These are phyloP conservation scores for Lomographa bimaculata DNA, from an alignment of 2,888 invertebrate species.

Conservation along the genomic window DNA sequence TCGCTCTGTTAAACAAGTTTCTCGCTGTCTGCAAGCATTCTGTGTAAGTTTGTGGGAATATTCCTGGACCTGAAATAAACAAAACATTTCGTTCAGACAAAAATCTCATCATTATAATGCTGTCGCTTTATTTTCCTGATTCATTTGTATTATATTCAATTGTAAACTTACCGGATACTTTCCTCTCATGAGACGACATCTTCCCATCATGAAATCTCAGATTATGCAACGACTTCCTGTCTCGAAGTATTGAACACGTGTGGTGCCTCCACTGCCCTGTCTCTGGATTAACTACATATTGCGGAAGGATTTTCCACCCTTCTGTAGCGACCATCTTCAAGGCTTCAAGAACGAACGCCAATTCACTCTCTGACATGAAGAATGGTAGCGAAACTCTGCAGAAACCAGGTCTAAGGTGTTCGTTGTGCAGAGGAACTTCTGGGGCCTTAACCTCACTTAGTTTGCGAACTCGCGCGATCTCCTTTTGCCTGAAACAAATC, in stretches of 20 bases:
- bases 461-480: conserved; percentile 68
- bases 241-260: conserved; percentile 90
- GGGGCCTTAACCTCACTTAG: conserved; percentile 69
- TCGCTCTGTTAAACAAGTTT: conserved; percentile 89
- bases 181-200: conserved; percentile 88
- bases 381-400: conserved; percentile 93
- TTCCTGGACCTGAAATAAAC: conserved; percentile 81
- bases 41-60: conserved; percentile 89
- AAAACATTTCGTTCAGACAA: too few relatives aligned
- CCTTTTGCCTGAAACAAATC: conserved; percentile 68
- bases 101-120: too few relatives aligned
- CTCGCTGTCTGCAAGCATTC: conserved; percentile 92
- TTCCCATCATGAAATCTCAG: conserved; percentile 90
- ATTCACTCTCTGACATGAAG: conserved; percentile 91
- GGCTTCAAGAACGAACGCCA: conserved; percentile 92
- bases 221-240: conserved; percentile 92
- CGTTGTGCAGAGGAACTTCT: conserved; percentile 78
- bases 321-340: conserved; percentile 94
- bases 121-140: too few relatives aligned
- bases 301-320: conserved; percentile 94
- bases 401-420: conserved; percentile 93
- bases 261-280: conserved; percentile 96
- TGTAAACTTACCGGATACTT: conserved; percentile 83
- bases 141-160: too few relatives aligned
- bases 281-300: conserved; percentile 93